Base-by-base conservation (phyloP, 2,888 invertebrate species). In the Orgyia antiqua region DNA sequence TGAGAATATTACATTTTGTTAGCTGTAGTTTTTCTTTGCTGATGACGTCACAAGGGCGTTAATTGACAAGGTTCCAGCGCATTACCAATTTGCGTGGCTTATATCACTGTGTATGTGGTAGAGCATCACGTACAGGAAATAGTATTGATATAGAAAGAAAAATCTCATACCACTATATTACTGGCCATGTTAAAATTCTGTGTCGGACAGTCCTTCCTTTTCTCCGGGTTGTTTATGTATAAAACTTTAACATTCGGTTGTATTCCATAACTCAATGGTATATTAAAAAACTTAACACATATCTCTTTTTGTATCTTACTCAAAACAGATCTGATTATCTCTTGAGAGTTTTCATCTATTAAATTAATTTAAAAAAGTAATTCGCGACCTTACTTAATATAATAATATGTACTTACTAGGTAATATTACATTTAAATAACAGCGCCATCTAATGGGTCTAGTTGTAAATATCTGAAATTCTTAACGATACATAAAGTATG, bases 251-350 rank as follows among this genome's bases (percentile, higher is more conserved):
- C 51, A 0, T 39, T 31, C 0, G 40, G 32, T 0, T 31, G 55
- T 0, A 57, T 34, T 4, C 51, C 61, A 26, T 57, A 51, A 19
- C 65, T 59, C 0, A 51, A 8, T 0, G 72, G 73, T 0, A 61
- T 61, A 31, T 58, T 52, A 47, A 80, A 82, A 51, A 84, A 84
- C 21, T 82, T 84, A 0, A 84, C 43, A 33, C 83, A 84, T 0
- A 80, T 41, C 18, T 78, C 82, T 0, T 54, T 58, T 32, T 78
- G 67, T 0, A 83, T 23, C 2, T 55, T 51, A 0, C 55, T 42
- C 0, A 82, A 38, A 0, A 69, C 58, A 0, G 62, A 31, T 2
- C 51, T 31, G 13, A 84, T 83, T 8, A 64, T 48, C 3, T 78
- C 78, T 66, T 78, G 79, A 0, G 83, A 80, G 28, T 82, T 74